Evolutionary conservation across 2,888 invertebrate genomes (phyloP).

Genomic region (Lasioglossum vierecki): DNA sequence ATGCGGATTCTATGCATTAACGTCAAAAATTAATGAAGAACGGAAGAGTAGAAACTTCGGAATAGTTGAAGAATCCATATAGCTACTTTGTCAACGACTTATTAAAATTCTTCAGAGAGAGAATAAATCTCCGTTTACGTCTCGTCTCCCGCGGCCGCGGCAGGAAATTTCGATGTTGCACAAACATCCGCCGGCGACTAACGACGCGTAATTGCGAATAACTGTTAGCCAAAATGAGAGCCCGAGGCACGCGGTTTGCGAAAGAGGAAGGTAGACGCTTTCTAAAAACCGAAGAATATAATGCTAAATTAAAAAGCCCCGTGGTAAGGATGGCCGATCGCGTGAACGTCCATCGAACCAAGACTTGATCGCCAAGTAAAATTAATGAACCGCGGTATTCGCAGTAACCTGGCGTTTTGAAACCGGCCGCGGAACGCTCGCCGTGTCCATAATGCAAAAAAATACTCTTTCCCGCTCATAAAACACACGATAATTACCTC

Average conservation of each 20-base stretch:
- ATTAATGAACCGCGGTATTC: constrained; percentile 59
- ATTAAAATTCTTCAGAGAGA: neutral
- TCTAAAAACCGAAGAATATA: neutral
- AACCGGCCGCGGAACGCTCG: neutral
- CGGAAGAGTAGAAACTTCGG: neutral
- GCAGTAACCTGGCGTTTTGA: constrained; percentile 5
- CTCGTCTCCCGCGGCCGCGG: neutral
- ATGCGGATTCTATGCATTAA: neutral
- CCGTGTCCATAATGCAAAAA: neutral
- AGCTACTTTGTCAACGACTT: neutral
- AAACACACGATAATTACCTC: neutral
- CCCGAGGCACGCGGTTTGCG: neutral
- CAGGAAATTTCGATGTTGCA: neutral
- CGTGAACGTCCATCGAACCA: constrained; percentile 44
- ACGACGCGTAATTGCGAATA: neutral
- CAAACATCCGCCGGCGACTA: neutral
- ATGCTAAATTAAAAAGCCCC: constrained; percentile 12
- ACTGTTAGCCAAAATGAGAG: neutral
- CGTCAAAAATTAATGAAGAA: neutral
- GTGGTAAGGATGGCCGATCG: constrained; percentile 48
- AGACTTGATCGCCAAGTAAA: constrained; percentile 47
- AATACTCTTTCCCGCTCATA: neutral
- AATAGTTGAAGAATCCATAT: neutral
- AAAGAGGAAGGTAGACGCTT: constrained; percentile 2
- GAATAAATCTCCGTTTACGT: neutral